Conservation (phyloP, 2,888 invertebrate genomes). For the Neocrepidodera transversa region DNA sequence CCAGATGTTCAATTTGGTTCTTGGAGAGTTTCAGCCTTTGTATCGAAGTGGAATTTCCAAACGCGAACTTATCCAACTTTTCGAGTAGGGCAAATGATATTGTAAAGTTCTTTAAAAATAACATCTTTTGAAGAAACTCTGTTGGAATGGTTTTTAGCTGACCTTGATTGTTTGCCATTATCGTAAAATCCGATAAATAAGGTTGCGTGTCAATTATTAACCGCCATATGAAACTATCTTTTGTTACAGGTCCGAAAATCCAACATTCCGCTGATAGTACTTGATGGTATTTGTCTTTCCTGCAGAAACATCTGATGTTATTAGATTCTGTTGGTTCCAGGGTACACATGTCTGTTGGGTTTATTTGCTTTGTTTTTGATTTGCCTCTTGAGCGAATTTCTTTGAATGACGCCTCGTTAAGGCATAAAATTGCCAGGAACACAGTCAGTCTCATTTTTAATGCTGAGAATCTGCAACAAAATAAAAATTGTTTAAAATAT, state of each 20-base stretch:
- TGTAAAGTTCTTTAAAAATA: constrained; percentile 71
- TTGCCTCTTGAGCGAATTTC: constrained; percentile 32
- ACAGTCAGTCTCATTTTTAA: constrained; percentile 28
- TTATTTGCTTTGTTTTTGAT: constrained; percentile 23
- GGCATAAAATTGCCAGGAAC: constrained; percentile 32
- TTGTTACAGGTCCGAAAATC: constrained; percentile 72
- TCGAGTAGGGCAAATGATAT: constrained; percentile 77
- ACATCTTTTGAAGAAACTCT: constrained; percentile 61
- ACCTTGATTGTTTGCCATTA: constrained; percentile 74
- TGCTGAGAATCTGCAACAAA: constrained; percentile 27
- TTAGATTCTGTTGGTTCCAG: constrained; percentile 32
- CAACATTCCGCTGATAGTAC: constrained; percentile 80
- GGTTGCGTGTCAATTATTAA: constrained; percentile 74
- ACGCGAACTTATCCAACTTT: constrained; percentile 73
- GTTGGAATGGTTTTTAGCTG: constrained; percentile 75
- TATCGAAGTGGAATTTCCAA: constrained; percentile 75
- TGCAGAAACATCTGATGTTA: constrained; percentile 69
- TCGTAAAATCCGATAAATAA: constrained; percentile 72
- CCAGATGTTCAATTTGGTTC: constrained; percentile 73
- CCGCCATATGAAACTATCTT: constrained; percentile 76
- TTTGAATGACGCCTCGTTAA: constrained; percentile 31
- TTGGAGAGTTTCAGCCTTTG: constrained; percentile 72
- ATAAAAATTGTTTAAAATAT: neutral
- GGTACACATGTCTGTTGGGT: constrained; percentile 32
- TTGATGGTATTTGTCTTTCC: constrained; percentile 63